Percentiles rank a stretch among this genome's conserved stretches.
These are phyloP conservation scores for Lasioglossum oenotherae DNA, from an alignment of 2,888 invertebrate genomes.

Conservation along the genomic window DNA sequence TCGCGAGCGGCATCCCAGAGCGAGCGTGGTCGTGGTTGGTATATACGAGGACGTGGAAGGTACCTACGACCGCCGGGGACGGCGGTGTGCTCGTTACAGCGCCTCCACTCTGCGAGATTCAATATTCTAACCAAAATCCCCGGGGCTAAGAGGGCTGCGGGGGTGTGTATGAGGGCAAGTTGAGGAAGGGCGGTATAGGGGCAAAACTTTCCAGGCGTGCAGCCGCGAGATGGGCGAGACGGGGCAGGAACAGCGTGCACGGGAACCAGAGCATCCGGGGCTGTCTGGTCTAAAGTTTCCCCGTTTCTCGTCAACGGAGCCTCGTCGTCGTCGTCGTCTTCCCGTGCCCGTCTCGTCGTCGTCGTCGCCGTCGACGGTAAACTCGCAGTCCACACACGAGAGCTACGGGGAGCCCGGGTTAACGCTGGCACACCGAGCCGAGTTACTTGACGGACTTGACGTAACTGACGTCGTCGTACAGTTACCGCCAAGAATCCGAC, in stretches of 20 bases:
- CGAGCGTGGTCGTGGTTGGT: conserved; percentile 42
- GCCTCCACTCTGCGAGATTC: conserved; percentile 82
- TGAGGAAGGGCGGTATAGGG: conserved; percentile 39
- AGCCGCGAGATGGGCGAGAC: conserved; percentile 63
- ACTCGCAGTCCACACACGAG: conserved; percentile 78
- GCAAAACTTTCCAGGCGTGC: conserved; percentile 81
- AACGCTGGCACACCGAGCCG: conserved; percentile 57
- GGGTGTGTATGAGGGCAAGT: not conserved
- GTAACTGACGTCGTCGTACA: conserved; percentile 67
- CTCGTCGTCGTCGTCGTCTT: conserved; percentile 53
- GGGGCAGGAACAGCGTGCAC: conserved; percentile 36
- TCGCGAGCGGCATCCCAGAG: conserved; percentile 47
- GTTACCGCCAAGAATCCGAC: conserved; percentile 72
- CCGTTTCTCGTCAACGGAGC: conserved; percentile 60
- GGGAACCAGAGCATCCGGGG: conserved; percentile 63
- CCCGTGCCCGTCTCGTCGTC: conserved; percentile 56
- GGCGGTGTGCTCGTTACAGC: conserved; percentile 81
- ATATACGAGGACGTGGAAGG: conserved; percentile 46
- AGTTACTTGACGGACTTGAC: conserved; percentile 82
- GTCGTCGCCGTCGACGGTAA: conserved; percentile 69
- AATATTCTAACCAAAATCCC: conserved; percentile 85
- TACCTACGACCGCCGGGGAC: conserved; percentile 60
- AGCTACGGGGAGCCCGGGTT: conserved; percentile 28
- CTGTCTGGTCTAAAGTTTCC: conserved; percentile 77
- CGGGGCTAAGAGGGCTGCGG: conserved; percentile 77